phyloP scores from a whole-genome alignment of 2,797 vertebrate genomes.

The Clarias pachynema region DNA sequence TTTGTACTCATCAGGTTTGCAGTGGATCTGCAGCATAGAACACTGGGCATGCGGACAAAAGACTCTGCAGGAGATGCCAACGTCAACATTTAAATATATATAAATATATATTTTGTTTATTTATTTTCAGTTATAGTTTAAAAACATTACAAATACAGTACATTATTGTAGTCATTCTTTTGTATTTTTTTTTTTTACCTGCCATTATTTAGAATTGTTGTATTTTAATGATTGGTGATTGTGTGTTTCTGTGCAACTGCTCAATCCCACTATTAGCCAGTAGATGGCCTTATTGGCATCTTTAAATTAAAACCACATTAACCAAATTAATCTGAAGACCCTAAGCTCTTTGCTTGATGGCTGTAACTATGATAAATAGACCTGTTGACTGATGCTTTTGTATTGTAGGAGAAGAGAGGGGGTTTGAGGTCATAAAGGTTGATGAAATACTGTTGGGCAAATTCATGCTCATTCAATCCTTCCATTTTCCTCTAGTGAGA shows the following conservation, averaged over 20 bases:
- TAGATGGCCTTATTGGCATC: constrained; percentile 57
- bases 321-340: constrained; percentile 13
- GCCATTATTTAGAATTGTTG: not conserved
- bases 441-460: constrained; percentile 1
- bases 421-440: constrained; percentile 28
- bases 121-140: not conserved
- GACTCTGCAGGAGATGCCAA: not conserved
- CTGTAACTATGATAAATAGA: constrained; percentile 40
- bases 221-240: not conserved
- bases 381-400: constrained; percentile 43
- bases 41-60: too few species aligned
- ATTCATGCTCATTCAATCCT: not conserved
- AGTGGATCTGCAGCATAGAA: too few species aligned
- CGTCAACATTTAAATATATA: not conserved
- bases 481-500: not conserved
- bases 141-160: not conserved
- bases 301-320: constrained; percentile 13
- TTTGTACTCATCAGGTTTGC: not conserved
- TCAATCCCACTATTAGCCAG: constrained; percentile 43
- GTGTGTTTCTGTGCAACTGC: not conserved
- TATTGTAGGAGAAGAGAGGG: constrained; percentile 4
- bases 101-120: not conserved
- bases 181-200: not conserved
- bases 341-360: not conserved
- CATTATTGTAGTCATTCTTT: not conserved